A percentile compares a stretch with the other conserved stretches of the same genome.
These are phyloP conservation scores for Mixornis gularis DNA, from an alignment of 2,113 vertebrate genomes.

Conservation along the genomic window DNA sequence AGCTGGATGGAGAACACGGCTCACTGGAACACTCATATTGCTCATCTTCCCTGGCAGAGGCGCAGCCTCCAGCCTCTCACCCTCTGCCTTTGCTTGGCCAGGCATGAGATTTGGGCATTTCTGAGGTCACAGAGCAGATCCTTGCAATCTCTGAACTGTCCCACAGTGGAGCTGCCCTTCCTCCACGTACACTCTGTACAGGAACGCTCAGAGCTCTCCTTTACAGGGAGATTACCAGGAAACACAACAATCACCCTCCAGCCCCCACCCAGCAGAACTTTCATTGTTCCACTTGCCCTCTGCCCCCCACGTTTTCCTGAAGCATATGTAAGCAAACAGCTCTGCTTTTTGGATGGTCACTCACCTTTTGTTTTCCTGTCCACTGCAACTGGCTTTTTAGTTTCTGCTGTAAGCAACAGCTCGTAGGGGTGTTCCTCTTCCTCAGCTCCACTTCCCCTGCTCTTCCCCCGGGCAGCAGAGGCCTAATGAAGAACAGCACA, in stretches of 20 bases:
- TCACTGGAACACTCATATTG: background rate
- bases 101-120: background rate
- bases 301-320: background rate
- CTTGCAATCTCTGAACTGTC: background rate
- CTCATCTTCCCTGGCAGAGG: background rate
- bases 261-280: background rate
- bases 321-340: background rate
- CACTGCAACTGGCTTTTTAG: slow-evolving; percentile 74
- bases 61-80: background rate
- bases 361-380: slow-evolving; percentile 72
- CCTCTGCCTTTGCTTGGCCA: background rate
- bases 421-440: slow-evolving; percentile 91
- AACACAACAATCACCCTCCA: slow-evolving; percentile 9
- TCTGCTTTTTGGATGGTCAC: background rate
- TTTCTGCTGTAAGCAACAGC: slow-evolving; percentile 86
- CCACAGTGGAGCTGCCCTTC: background rate
- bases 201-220: background rate
- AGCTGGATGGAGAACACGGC: background rate
- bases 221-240: background rate
- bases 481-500: slow-evolving; percentile 67
- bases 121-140: background rate
- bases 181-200: background rate
- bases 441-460: slow-evolving; percentile 66
- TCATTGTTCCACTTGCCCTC: background rate
- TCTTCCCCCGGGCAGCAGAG: slow-evolving; percentile 73